Evolutionary conservation across 2,888 invertebrate species (phyloP), one percentile per base, ranked within the genome.

Genomic region (Ethmia dodecea): DNA sequence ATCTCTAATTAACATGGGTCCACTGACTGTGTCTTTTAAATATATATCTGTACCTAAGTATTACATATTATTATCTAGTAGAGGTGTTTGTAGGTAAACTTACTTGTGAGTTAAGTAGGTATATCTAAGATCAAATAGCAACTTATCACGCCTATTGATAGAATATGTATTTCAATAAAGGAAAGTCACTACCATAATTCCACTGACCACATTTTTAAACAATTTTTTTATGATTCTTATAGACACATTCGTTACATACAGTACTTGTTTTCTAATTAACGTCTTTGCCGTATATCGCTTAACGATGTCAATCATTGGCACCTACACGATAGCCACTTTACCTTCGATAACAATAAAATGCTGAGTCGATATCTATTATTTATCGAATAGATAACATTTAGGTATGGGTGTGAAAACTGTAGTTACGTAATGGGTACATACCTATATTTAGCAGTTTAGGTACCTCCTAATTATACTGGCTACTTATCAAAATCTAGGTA

Each of bases 381-480:
- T 81, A 79, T 79, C 78, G 54, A 47, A 49, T 40, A 65, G 79
- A 72, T 74, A 78, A 69, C 55, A 22, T 22, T n/a, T n/a, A 8
- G 52, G 47, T 38, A 42, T 47, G 37, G 50, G 9, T 22, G 3
- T 22, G n/a, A n/a, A 22, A 22, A n/a, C 22, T 22, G n/a, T 22
- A 22, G 22, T n/a, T 22, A 47, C 52, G 45, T 51, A 60, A 47
- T 58, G 35, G 54, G 52, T 44, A 45, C 22, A 22, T 22, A n/a
- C n/a, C 8, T 22, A 8, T 22, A 22, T 22, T 18, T 22, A n/a
- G 22, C n/a, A n/a, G n/a, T n/a, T 9, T 22, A 22, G 22, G 22
- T 22, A 18, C 3, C 5, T 18, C 3, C 5, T 18, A 18, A 3
- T 6, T 18, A 22, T 22, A 22, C 22, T n/a, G n/a, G 3, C 8